phyloP scores from a whole-genome alignment of 2,797 vertebrate genomes.

The Nyctalus aviator region DNA sequence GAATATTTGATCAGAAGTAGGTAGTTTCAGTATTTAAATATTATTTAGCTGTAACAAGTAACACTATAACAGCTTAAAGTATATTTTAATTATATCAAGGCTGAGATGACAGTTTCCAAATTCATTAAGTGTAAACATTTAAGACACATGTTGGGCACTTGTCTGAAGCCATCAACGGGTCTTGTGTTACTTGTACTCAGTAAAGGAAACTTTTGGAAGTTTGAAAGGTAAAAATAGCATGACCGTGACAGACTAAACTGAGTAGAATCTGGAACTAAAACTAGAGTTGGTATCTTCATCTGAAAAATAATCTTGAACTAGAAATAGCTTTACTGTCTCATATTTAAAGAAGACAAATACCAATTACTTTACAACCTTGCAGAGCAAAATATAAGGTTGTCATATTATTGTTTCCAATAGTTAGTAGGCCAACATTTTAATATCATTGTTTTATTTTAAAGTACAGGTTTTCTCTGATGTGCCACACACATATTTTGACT shows the following conservation, averaged over 20 bases:
- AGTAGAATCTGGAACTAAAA: constrained; percentile 29
- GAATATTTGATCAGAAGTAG: background rate
- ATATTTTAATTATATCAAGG: constrained; percentile 77
- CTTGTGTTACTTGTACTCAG: constrained; percentile 82
- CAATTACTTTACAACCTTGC: background rate
- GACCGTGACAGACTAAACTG: constrained; percentile 40
- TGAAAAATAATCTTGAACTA: background rate
- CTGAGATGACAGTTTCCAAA: constrained; percentile 78
- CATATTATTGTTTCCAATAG: background rate
- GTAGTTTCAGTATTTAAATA: constrained; percentile 52
- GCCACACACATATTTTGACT: background rate
- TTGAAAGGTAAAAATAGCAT: constrained; percentile 82
- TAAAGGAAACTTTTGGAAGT: constrained; percentile 81
- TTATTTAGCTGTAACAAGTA: constrained; percentile 8
- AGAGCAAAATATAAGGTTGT: background rate
- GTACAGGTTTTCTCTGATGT: background rate
- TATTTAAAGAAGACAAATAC: background rate
- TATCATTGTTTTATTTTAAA: background rate
- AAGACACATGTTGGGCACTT: constrained; percentile 79
- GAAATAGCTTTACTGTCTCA: background rate
- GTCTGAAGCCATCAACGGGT: constrained; percentile 78
- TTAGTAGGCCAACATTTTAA: background rate
- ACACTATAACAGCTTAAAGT: constrained; percentile 13
- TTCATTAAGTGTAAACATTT: constrained; percentile 68
- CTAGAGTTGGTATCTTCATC: background rate